Evolutionary conservation across 2,888 invertebrate species (phyloP), one percentile per base, ranked within the genome.

Genomic region (Rotaria magnacalcarata): DNA sequence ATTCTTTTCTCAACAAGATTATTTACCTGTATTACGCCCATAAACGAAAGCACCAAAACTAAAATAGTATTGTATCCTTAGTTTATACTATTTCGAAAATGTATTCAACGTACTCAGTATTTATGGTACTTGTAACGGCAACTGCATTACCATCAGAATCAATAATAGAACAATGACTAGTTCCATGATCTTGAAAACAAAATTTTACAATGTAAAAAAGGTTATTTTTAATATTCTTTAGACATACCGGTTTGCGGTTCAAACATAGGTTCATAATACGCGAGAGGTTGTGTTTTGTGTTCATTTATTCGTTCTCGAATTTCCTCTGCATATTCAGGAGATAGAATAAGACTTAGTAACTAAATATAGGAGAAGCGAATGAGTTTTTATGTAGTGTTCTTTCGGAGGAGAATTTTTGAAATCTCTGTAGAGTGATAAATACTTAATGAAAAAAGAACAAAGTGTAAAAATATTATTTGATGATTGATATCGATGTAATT

Each of bases 11-110:
- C 0, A 43, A n/a, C 6, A 41, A 16, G 21, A 14, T 34, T 6
- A 80, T 47, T 47, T 80, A 80, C 96, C 97, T 14, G 91, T 90
- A 41, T 88, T 86, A 24, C 84, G 86, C 14, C 91, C 91, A 54
- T 89, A 86, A 5, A 90, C 88, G 87, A 94, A 94, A 34, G 94
- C 93, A 0, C 97, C 97, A 92, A 96, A 95, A 89, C 96, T 96
- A 90, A 11, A 75, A 84, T 19, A 27, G 56, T 50, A 67, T 19
- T 0, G 24, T 5, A 34, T 34, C 34, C 34, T 34, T 34, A 34
- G 34, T 34, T 34, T 34, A 34, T 34, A 34, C 34, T 34, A 34
- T 34, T 27, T 67, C 19, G 7, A 27, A 67, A 19, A 34, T 47
- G 41, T 19, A 14, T 34, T 50, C 6, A 27, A 54, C 90, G 88